Evolutionary conservation across 2,113 vertebrate genomes (phyloP), one percentile per base, ranked within the genome.

Genomic region (Corydoras sp.): DNA sequence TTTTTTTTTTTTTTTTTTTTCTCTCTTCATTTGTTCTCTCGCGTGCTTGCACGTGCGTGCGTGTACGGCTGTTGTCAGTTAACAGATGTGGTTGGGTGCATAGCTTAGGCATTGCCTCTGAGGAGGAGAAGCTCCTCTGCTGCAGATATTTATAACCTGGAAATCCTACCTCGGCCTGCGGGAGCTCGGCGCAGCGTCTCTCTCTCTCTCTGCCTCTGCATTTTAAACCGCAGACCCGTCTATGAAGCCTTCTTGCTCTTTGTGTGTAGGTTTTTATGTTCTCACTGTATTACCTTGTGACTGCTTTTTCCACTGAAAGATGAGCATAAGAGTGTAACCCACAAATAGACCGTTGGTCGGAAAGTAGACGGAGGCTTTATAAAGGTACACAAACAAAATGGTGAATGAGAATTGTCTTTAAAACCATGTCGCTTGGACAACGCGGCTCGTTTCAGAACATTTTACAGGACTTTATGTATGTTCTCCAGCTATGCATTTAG

Each of bases 121-220:
- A 73, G 63, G 5, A 73, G 63, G 63, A 66, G 71, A 73, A 31
- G 59, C 71, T 72, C 64, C 32, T 43, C 68, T 74, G 68, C 69
- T 74, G 73, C 18, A 32, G 68, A 62, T 78, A 81, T 81, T 81
- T 83, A 76, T 81, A 79, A 76, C 68, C 55, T 77, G 81, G 77
- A 83, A 76, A 81, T 81, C 73, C 79, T 78, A 76, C 59, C 50
- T 58, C 62, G 53, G 62, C 31, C 35, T 70, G 50, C 65, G 74
- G 61, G 24, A 15, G 64, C 53, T 70, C n/a, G 51, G 67, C 58
- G 29, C 63, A 54, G 53, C 53, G 50, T 69, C 63, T 55, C 73
- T 70, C 59, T 62, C 59, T 62, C 61, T 64, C 65, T 75, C 69
- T 75, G 29, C 68, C 71, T 67, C 18, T 43, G 35, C 35, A 43